phyloP scores from a whole-genome alignment of 1,140 invertebrate genomes.

The Tetramorium alpestre region DNA sequence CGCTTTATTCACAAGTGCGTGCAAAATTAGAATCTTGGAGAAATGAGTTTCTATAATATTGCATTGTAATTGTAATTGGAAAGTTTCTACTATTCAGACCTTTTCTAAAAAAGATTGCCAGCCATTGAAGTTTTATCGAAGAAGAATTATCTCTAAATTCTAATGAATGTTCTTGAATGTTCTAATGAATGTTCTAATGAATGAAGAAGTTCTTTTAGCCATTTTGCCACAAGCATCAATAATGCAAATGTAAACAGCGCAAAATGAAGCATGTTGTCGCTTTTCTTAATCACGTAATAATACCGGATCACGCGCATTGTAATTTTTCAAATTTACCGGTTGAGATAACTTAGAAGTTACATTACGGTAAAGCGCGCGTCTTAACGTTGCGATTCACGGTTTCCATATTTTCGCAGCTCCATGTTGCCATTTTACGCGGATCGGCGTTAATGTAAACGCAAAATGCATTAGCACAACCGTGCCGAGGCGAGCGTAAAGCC shows the following conservation, averaged over 20 bases:
- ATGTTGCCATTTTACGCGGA: constrained; percentile 54
- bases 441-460: constrained; percentile 57
- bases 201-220: background rate
- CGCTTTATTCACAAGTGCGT: background rate
- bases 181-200: background rate
- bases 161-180: background rate
- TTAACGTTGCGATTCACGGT: constrained; percentile 45
- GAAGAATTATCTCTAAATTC: background rate
- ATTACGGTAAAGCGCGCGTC: constrained; percentile 28
- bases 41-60: background rate
- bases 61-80: background rate
- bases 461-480: constrained; percentile 48
- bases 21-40: background rate
- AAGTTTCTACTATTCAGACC: background rate
- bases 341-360: background rate
- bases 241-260: background rate
- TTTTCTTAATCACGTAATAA: background rate
- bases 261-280: background rate
- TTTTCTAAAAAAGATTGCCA: background rate
- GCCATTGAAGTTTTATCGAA: background rate
- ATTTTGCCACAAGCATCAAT: background rate
- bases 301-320: background rate
- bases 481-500: constrained; percentile 34
- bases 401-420: constrained; percentile 50
- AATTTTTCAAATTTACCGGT: constrained; percentile 23